Evolutionary conservation across 2,113 vertebrate species (phyloP).

Genomic region (Lathamus discolor): DNA sequence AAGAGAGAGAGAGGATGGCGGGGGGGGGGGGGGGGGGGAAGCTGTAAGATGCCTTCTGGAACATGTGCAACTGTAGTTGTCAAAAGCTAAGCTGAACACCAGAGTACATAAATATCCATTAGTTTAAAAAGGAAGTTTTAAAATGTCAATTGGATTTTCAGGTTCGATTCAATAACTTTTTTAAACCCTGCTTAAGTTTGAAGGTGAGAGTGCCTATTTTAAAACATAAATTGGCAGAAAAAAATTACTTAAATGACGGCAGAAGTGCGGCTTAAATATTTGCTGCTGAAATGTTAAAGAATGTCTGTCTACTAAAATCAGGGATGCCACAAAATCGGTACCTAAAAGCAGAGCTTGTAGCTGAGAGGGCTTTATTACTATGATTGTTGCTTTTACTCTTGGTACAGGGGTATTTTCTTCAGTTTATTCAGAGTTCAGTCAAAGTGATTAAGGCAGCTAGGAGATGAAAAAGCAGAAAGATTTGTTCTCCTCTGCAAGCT

Average conservation of each 20-base stretch:
- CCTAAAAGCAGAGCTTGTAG: constrained; percentile 13
- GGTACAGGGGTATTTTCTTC: neutral
- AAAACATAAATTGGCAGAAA: constrained; percentile 1
- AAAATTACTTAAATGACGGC: neutral
- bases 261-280: constrained; percentile 12
- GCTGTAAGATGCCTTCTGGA: neutral
- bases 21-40: neutral
- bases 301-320: constrained; percentile 18
- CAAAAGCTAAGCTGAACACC: neutral
- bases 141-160: neutral
- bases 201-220: neutral
- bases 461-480: neutral
- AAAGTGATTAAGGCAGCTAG: neutral
- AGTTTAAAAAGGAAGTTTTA: neutral
- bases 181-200: neutral
- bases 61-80: neutral
- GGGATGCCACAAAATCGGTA: neutral
- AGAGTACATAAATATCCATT: neutral
- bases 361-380: neutral
- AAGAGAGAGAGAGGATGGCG: neutral
- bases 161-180: neutral
- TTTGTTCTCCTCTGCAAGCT: neutral
- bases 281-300: constrained; percentile 2
- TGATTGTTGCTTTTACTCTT: constrained; percentile 17
- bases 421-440: neutral